Percentiles rank a stretch among this genome's conserved stretches.
These are phyloP conservation scores for Lochmaea crataegi DNA, from an alignment of 2,888 invertebrate genomes.

Conservation along the genomic window DNA sequence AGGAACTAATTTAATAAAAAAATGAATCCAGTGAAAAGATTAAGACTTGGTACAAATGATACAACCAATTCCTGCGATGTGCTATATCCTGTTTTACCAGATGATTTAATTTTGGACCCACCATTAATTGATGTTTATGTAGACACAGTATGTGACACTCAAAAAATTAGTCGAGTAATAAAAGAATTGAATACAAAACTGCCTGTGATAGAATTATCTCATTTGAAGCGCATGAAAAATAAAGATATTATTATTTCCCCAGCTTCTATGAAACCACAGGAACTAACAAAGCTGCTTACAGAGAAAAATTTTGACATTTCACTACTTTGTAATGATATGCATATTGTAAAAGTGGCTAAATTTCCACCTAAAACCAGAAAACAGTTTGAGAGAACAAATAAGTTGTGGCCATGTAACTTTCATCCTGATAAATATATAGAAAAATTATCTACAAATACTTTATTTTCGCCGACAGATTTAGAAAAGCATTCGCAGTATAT, in stretches of 20 bases:
- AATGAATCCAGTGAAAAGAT: conserved; percentile 51
- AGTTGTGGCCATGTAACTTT: conserved; percentile 86
- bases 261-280: conserved; percentile 49
- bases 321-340: conserved; percentile 68
- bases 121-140: conserved; percentile 70
- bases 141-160: conserved; percentile 71
- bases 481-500: conserved; percentile 71
- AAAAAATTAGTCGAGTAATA: conserved; percentile 74
- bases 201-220: conserved; percentile 73
- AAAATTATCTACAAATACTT: conserved; percentile 70
- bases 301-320: conserved; percentile 67
- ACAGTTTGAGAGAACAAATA: conserved; percentile 73
- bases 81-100: conserved; percentile 51
- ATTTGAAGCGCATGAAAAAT: conserved; percentile 79
- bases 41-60: conserved; percentile 46
- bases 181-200: conserved; percentile 69
- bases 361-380: conserved; percentile 73
- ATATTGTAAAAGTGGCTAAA: conserved; percentile 70
- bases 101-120: conserved; percentile 50
- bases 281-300: conserved; percentile 60
- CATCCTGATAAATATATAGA: conserved; percentile 84
- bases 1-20: background rate
- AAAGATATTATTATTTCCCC: conserved; percentile 71
- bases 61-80: background rate
- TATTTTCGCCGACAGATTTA: conserved; percentile 71